A percentile compares a stretch with the other conserved stretches of the same genome.
phyloP scores from a whole-genome alignment of 2,113 vertebrate species.

The Pteropus alecto region DNA sequence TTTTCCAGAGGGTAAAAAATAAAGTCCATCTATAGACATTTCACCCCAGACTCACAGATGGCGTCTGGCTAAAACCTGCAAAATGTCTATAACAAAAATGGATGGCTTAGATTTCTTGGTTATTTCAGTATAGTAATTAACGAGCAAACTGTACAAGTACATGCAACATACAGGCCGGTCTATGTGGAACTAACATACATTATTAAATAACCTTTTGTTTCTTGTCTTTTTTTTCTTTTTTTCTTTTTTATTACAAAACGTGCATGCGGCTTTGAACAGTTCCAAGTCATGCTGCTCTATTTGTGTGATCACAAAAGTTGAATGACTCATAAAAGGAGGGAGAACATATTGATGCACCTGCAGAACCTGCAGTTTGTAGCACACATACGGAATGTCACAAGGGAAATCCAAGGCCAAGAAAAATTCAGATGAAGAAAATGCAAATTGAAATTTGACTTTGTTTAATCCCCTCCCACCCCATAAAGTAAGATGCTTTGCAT shows the following conservation, averaged over 20 bases:
- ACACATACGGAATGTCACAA: slow-evolving; percentile 88
- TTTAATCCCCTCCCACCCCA: slow-evolving; percentile 67
- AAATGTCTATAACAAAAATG: slow-evolving; percentile 92
- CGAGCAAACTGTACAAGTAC: slow-evolving; percentile 99
- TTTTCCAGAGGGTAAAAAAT: slow-evolving; percentile 91
- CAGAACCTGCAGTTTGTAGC: slow-evolving; percentile 84
- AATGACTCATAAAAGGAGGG: slow-evolving; percentile 85
- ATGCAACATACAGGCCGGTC: slow-evolving; percentile 99
- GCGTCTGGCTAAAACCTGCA: slow-evolving; percentile 88
- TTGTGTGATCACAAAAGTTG: slow-evolving; percentile 87
- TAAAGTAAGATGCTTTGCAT: slow-evolving; percentile 90
- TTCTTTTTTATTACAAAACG: slow-evolving; percentile 89
- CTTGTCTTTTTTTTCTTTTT: slow-evolving; percentile 37
- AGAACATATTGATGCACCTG: slow-evolving; percentile 83
- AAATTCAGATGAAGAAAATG: slow-evolving; percentile 85
- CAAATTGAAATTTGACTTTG: slow-evolving; percentile 82
- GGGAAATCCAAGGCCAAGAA: slow-evolving; percentile 85
- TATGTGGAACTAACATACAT: slow-evolving; percentile 98
- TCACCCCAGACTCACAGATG: slow-evolving; percentile 89
- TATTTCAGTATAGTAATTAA: slow-evolving; percentile 95
- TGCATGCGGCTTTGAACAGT: slow-evolving; percentile 97
- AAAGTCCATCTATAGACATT: slow-evolving; percentile 94
- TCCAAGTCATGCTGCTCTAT: slow-evolving; percentile 96
- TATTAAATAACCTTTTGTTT: slow-evolving; percentile 90
- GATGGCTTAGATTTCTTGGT: slow-evolving; percentile 98